Evolutionary conservation across 2,888 invertebrate genomes (phyloP).

Genomic region (Omphaloscelis lunosa): DNA sequence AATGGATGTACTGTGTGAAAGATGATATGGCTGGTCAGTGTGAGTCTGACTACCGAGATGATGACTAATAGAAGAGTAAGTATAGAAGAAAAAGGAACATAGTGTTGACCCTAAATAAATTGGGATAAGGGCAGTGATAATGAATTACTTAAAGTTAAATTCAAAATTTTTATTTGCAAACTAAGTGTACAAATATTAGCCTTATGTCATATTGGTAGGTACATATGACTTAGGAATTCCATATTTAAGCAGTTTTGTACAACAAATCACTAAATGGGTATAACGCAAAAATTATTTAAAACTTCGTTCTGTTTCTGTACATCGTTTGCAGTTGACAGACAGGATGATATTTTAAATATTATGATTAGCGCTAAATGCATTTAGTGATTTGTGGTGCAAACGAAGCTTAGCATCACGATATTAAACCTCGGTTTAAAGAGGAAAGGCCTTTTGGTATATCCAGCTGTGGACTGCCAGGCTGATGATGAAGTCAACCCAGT

Average conservation of each 20-base stretch:
- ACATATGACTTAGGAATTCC: background rate
- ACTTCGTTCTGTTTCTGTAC: too few species aligned
- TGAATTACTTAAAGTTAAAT: background rate
- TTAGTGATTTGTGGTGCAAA: too few species aligned
- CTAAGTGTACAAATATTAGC: background rate
- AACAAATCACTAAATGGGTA: too few species aligned
- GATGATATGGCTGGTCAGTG: background rate
- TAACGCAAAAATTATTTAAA: too few species aligned
- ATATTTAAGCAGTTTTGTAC: background rate
- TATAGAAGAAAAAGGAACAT: background rate
- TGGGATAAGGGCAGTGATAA: background rate
- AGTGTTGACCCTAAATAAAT: background rate
- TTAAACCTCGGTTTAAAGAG: too few species aligned
- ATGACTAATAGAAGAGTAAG: background rate
- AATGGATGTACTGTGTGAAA: background rate
- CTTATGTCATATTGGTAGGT: background rate
- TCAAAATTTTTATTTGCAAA: background rate
- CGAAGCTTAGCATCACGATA: too few species aligned
- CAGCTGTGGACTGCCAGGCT: too few species aligned
- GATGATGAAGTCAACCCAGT: too few species aligned
- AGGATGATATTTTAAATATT: too few species aligned
- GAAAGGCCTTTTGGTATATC: too few species aligned
- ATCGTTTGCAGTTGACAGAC: too few species aligned
- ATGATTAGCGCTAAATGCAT: too few species aligned
- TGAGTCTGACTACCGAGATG: background rate